Conservation (phyloP, 2,888 invertebrate species). For the Caenorhabditis becei region DNA sequence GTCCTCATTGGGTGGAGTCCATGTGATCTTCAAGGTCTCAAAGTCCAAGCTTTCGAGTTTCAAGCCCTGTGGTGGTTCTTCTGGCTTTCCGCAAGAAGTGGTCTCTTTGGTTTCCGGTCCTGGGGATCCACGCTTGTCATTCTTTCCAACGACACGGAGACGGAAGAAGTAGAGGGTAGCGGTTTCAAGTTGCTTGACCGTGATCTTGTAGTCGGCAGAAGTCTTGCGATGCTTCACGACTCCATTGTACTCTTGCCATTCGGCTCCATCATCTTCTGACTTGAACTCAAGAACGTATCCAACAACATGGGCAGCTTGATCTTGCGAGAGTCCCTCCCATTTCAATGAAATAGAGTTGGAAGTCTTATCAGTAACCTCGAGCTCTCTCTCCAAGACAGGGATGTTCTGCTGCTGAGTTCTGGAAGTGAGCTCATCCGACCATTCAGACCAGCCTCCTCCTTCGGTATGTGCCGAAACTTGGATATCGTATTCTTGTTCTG, state of each 20-base stretch:
- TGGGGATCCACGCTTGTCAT: slow-evolving; percentile 80
- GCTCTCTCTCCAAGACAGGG: slow-evolving; percentile 79
- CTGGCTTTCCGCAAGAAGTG: slow-evolving; percentile 81
- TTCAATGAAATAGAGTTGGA: slow-evolving; percentile 80
- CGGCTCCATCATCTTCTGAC: slow-evolving; percentile 75
- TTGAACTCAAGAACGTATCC: slow-evolving; percentile 82
- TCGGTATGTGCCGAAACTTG: slow-evolving; percentile 80
- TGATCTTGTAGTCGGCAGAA: slow-evolving; percentile 75
- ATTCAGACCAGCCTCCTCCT: slow-evolving; percentile 81
- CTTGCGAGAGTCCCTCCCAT: slow-evolving; percentile 79
- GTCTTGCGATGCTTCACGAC: slow-evolving; percentile 75
- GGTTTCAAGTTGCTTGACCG: slow-evolving; percentile 77
- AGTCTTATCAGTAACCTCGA: slow-evolving; percentile 77
- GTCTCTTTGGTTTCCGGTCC: slow-evolving; percentile 80
- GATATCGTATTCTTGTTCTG: slow-evolving; percentile 81
- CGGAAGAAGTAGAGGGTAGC: slow-evolving; percentile 82
- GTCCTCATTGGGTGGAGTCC: slow-evolving; percentile 78
- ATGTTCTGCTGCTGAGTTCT: slow-evolving; percentile 78
- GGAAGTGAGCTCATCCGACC: slow-evolving; percentile 78
- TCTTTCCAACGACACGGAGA: slow-evolving; percentile 80
- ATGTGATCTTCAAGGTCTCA: slow-evolving; percentile 76
- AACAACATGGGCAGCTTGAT: slow-evolving; percentile 76
- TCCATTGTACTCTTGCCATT: slow-evolving; percentile 81
- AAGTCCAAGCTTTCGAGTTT: slow-evolving; percentile 78
- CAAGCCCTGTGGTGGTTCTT: slow-evolving; percentile 77